phyloP scores from a whole-genome alignment of 2,888 invertebrate species.

The Cyaniris semiargus region DNA sequence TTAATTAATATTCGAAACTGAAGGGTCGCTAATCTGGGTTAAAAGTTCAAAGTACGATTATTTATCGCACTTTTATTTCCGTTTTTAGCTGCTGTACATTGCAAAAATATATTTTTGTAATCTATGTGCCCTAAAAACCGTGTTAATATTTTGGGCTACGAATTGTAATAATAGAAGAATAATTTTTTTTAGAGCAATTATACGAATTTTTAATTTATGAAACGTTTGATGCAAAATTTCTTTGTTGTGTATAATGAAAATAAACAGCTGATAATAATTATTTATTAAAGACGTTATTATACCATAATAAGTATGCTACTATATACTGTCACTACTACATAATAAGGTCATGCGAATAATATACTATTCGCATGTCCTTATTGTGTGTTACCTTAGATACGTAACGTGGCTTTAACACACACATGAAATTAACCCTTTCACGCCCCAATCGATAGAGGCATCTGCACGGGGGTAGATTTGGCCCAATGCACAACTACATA shows the following conservation, averaged over 20 bases:
- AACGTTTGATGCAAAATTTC: too few relatives aligned
- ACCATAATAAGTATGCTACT: too few relatives aligned
- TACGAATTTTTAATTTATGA: too few relatives aligned
- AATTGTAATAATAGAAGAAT: not conserved
- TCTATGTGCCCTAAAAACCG: not conserved
- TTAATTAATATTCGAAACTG: constrained; percentile 16
- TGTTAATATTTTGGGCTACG: not conserved
- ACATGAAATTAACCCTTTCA: constrained; percentile 65
- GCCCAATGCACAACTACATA: constrained; percentile 72
- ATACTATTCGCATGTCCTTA: not conserved
- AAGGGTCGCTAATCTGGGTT: constrained; percentile 14
- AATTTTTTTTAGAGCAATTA: not conserved
- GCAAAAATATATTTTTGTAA: not conserved
- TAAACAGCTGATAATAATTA: too few relatives aligned
- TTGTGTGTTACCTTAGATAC: constrained; percentile 39
- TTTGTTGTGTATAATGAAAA: too few relatives aligned
- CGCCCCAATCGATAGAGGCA: constrained; percentile 53
- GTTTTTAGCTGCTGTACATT: not conserved
- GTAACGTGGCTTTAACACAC: constrained; percentile 46
- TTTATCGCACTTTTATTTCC: not conserved
- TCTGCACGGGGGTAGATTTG: constrained; percentile 60
- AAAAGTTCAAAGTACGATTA: not conserved
- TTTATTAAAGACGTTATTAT: too few relatives aligned
- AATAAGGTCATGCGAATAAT: too few relatives aligned
- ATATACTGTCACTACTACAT: too few relatives aligned